phyloP scores from a whole-genome alignment of 2,797 vertebrate genomes.

The Sebastes reedi region DNA sequence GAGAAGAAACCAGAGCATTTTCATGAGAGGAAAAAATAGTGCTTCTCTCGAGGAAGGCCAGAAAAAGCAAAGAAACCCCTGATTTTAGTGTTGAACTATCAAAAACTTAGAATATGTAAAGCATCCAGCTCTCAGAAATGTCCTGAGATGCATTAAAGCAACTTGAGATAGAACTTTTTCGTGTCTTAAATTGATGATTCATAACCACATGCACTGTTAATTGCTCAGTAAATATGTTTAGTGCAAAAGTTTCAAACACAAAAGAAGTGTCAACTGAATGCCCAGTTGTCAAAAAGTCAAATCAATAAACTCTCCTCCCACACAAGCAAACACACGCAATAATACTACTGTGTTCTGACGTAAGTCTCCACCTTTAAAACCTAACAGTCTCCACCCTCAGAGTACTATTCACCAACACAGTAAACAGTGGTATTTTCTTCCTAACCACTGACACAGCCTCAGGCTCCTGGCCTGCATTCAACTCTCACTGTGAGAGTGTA shows the following conservation, averaged over 20 bases:
- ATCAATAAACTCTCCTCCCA: background rate
- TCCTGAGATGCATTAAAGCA: background rate
- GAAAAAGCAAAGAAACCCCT: background rate
- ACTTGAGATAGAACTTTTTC: background rate
- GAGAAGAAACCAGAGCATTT: constrained; percentile 12
- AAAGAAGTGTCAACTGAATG: background rate
- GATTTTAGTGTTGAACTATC: background rate
- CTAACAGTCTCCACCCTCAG: constrained; percentile 20
- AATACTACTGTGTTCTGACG: background rate
- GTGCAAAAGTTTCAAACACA: background rate
- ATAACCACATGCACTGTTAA: background rate
- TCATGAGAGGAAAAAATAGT: constrained; percentile 15
- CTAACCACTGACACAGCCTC: constrained; percentile 30
- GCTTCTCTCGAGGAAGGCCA: background rate
- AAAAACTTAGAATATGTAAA: background rate
- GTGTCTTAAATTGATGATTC: no score
- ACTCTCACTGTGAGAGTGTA: constrained; percentile 3
- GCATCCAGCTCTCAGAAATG: background rate
- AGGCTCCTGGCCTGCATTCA: constrained; percentile 29
- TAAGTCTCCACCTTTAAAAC: constrained; percentile 20
- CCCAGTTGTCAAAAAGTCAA: background rate
- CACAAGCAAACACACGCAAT: background rate
- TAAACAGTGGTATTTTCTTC: constrained; percentile 40
- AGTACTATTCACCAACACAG: background rate
- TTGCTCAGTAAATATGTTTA: background rate